Base-by-base conservation (phyloP, 2,888 invertebrate species). In the Athalia circularis region DNA sequence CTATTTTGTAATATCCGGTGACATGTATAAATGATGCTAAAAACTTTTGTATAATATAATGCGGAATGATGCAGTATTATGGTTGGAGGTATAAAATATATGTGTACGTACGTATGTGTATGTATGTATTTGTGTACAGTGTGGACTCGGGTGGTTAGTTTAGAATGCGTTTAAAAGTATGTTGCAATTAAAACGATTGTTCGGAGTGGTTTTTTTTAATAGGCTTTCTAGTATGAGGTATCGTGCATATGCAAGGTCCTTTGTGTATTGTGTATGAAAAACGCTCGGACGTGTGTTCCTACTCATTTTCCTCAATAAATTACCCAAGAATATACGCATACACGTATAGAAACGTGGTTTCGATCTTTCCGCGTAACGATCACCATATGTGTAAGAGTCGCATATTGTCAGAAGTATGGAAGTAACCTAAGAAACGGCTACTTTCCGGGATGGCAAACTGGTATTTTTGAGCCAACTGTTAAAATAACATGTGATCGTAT, bases 121-220 rank as follows among this genome's bases (percentile, higher is more conserved):
- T 62, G 7, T 9, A 7, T 62, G 29, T 29, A 62, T 62, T 43
- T 11, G 9, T 15, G 6, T 7, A 70, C 8, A 70, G 54, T 45
- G 52, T 47, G 50, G 13, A 52, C 4, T 5, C 52, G 45, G 45
- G 70, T 57, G 13, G 59, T 13, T 13, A 47, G 13, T 57, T 57
- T 47, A 7, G 7, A 6, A n/a, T 54, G 54, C 54, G 54, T 54
- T 54, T 8, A n/a, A 29, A 50, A 45, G n/a, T 9, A 29, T 62
- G 61, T 75, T 75, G 74, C 74, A 75, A 75, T 75, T 75, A 75
- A 75, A 75, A 75, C 74, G 62, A 75, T 75, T 62, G 74, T 75
- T 75, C 74, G 74, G 50, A 62, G 50, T n/a, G 29, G 29, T 29
- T 15, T 75, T n/a, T 62, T 75, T 75, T 75, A 75, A 75, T 75